Base-by-base conservation (phyloP, 2,888 invertebrate genomes). In the Sinhomidia bicolor region DNA sequence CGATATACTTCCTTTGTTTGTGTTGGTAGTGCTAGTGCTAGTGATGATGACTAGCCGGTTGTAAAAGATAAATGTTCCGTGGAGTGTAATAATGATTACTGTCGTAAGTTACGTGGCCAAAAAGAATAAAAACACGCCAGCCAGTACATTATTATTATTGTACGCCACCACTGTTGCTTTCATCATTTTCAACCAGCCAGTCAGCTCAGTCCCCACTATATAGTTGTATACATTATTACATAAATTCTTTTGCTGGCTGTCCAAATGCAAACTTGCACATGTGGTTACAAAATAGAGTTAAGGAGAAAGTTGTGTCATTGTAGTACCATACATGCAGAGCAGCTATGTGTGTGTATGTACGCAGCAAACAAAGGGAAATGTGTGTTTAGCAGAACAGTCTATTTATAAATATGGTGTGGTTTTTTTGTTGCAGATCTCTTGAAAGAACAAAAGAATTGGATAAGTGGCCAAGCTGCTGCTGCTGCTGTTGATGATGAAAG, bases 31-130 rank as follows among this genome's bases (percentile, higher is more conserved):
- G 60, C 1, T 54, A 17, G 26, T 26, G 51, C 57, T n/a, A 17
- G 26, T 32, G 20, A 57, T 57, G 76, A 26, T 60, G 84, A 62
- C 57, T 60, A 23, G 62, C 76, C 78, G 17, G 78, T 78, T 78
- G 76, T 78, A 62, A 57, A 84, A 84, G 71, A 84, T 84, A 84
- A 84, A 84, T 76, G 76, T 76, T n/a, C 65, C 62, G 78, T 78
- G 23, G 62, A 85, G 78, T 78, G 65, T 78, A 85, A 51, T 76
- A 85, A 85, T 85, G 65, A 85, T 51, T 78, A 57, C 74, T 84
- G 41, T 79, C 68, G 79, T 54, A 57, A 84, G 62, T 71, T 68
- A 62, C 78, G 29, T 57, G 82, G 82, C 76, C 57, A 62, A 71
- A 23, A 60, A n/a, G n/a, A n/a, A n/a, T n/a, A 78, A 41, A 51